Conservation (phyloP, 1,140 invertebrate genomes). For the Drosophila neocordata region DNA sequence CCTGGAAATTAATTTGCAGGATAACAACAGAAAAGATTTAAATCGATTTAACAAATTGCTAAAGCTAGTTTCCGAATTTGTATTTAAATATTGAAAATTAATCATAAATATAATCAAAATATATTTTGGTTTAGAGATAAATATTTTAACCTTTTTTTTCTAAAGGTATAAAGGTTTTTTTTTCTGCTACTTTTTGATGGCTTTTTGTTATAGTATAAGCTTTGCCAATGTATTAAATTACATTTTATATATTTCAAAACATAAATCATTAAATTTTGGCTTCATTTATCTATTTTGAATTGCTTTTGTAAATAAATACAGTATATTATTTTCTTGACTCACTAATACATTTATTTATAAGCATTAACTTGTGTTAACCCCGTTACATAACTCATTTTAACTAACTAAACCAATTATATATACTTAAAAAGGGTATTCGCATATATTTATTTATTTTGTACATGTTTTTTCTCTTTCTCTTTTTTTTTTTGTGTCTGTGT, state of each 20-base stretch:
- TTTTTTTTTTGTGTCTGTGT: slow-evolving; percentile 69
- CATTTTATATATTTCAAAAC: background rate
- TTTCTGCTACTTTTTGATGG: background rate
- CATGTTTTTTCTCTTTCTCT: slow-evolving; percentile 81
- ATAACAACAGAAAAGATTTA: too few species aligned
- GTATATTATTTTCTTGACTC: background rate
- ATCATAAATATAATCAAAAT: too few species aligned
- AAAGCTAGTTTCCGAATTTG: too few species aligned
- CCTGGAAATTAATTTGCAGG: too few species aligned
- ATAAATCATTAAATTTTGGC: background rate
- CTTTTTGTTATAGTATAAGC: background rate
- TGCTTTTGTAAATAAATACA: background rate
- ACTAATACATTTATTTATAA: background rate
- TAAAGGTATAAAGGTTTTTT: too few species aligned
- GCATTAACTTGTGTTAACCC: background rate
- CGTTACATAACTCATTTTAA: slow-evolving; percentile 16
- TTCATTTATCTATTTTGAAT: background rate
- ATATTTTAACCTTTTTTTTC: too few species aligned
- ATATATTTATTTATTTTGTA: slow-evolving; percentile 79
- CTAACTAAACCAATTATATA: slow-evolving; percentile 26
- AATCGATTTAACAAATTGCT: too few species aligned
- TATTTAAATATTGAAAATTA: too few species aligned
- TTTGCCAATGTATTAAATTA: background rate
- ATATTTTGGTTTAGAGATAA: too few species aligned
- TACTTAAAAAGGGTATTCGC: slow-evolving; percentile 36